Conservation (phyloP, 2,797 vertebrate genomes). For the Pipistrellus kuhlii region DNA sequence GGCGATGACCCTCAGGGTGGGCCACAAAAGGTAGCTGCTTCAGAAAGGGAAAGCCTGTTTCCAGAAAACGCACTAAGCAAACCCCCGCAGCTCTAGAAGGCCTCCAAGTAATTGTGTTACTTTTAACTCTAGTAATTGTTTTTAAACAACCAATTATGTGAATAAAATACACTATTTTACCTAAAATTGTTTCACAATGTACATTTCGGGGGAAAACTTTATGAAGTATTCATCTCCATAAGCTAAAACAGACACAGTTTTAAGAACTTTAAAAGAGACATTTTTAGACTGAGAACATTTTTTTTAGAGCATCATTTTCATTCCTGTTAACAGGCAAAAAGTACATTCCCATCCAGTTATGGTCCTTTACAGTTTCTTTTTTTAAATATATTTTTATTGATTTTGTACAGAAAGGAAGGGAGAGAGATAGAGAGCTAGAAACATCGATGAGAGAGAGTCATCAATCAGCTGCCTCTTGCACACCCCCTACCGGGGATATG, state of each 20-base stretch:
- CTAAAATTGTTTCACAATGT: conserved; percentile 17
- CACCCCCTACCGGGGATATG: no score
- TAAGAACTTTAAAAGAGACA: conserved; percentile 37
- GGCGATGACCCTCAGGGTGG: not conserved
- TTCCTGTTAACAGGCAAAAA: conserved; percentile 46
- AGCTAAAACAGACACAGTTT: conserved; percentile 45
- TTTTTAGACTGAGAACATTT: not conserved
- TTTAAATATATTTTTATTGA: no score
- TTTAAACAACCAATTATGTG: conserved; percentile 18
- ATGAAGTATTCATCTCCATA: conserved; percentile 39
- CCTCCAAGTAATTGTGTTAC: conserved; percentile 4
- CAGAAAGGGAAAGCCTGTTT: not conserved
- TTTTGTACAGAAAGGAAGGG: no score
- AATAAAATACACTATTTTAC: conserved; percentile 38
- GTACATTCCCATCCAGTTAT: conserved; percentile 21
- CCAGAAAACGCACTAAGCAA: not conserved
- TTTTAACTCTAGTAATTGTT: conserved; percentile 50
- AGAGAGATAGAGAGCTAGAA: no score
- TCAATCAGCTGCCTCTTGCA: no score
- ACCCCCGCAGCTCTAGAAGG: not conserved
- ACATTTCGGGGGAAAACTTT: conserved; percentile 16
- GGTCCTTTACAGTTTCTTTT: not conserved
- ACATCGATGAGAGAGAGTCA: no score
- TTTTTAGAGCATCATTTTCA: not conserved
- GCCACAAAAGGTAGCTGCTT: not conserved